Percentiles rank a stretch among this genome's conserved stretches.
Conservation (phyloP, 1,140 invertebrate genomes). For the Ips typographus region DNA sequence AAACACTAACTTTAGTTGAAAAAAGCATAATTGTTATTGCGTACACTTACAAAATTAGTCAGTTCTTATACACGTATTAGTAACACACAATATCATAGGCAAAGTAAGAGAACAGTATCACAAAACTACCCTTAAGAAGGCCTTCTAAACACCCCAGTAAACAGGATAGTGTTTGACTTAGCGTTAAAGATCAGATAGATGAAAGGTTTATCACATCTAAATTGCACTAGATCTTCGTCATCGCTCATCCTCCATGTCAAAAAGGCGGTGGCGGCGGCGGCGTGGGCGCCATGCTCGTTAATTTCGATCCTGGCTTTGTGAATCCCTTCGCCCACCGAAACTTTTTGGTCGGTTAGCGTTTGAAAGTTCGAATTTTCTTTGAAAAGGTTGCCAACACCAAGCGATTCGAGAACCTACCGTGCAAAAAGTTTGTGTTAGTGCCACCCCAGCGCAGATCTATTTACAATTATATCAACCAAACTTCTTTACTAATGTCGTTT, state of each 20-base stretch:
- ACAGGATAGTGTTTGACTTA: slow-evolving; percentile 56
- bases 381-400: slow-evolving; percentile 61
- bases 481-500: too few species aligned
- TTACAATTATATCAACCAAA: neutral
- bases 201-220: slow-evolving; percentile 68
- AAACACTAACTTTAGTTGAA: too few species aligned
- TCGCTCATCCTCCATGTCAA: slow-evolving; percentile 59
- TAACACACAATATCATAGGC: neutral
- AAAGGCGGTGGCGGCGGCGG: slow-evolving; percentile 64
- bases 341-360: slow-evolving; percentile 46
- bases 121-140: slow-evolving; percentile 35
- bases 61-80: slow-evolving; percentile 4
- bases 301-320: slow-evolving; percentile 65
- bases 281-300: slow-evolving; percentile 64
- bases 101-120: neutral
- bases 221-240: slow-evolving; percentile 64
- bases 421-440: slow-evolving; percentile 40
- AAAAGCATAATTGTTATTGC: too few species aligned
- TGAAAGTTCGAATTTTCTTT: slow-evolving; percentile 53
- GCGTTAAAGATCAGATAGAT: slow-evolving; percentile 66
- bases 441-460: neutral
- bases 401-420: slow-evolving; percentile 45
- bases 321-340: slow-evolving; percentile 56
- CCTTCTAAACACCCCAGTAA: slow-evolving; percentile 60
- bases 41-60: neutral